phyloP scores from a whole-genome alignment of 2,888 invertebrate genomes.

The Gymnocheta viridis region DNA sequence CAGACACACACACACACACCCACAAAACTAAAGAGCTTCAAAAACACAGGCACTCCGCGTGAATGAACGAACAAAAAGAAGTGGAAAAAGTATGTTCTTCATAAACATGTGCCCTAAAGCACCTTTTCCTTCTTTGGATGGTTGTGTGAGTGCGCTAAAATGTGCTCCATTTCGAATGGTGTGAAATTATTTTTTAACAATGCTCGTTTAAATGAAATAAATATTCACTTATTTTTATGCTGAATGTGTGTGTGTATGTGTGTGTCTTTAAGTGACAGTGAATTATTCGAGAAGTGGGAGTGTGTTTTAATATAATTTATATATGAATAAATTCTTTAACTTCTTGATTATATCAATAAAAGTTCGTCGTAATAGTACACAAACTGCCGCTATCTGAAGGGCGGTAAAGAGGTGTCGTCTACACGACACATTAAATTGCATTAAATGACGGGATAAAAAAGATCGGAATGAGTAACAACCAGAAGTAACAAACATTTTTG shows the following conservation, averaged over 20 bases:
- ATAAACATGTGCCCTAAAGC: constrained; percentile 31
- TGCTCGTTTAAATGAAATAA: constrained; percentile 58
- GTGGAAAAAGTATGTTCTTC: constrained; percentile 10
- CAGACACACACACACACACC: neutral
- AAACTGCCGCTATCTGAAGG: neutral
- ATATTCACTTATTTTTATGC: constrained; percentile 16
- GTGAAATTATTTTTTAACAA: constrained; percentile 47
- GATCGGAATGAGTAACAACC: neutral
- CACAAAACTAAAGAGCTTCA: neutral
- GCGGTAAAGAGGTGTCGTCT: constrained; percentile 2
- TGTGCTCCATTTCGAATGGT: neutral
- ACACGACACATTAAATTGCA: constrained; percentile 53
- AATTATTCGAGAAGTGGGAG: constrained; percentile 13
- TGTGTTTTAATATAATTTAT: constrained; percentile 9
- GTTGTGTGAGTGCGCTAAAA: neutral
- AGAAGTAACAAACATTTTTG: neutral
- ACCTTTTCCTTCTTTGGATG: neutral
- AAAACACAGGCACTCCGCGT: neutral
- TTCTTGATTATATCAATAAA: constrained; percentile 23
- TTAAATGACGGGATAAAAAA: constrained; percentile 18
- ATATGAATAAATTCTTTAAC: constrained; percentile 35
- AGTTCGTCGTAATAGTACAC: neutral
- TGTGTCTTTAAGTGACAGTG: constrained; percentile 18
- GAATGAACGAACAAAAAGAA: neutral
- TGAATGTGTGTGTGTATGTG: neutral